Conservation (phyloP, 2,113 vertebrate species). For the Aspidoscelis tigris region DNA sequence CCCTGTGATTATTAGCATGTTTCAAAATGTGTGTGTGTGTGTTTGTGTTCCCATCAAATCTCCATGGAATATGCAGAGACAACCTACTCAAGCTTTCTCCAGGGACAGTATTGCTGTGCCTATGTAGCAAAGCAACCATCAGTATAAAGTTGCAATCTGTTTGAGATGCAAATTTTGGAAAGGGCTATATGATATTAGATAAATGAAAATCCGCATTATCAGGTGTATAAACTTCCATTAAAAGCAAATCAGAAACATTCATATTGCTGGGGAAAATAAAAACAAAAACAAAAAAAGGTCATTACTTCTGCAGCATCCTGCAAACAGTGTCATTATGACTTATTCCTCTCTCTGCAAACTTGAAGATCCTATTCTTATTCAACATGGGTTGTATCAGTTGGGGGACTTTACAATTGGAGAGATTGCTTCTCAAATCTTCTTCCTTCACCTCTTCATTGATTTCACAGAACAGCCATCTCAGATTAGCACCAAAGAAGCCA, state of each 20-base stretch:
- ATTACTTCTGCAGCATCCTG: neutral
- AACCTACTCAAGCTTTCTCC: too few relatives aligned
- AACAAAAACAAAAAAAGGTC: neutral
- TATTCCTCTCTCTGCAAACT: neutral
- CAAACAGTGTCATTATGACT: neutral
- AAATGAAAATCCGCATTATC: neutral
- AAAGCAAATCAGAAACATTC: neutral
- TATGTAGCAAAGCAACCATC: too few relatives aligned
- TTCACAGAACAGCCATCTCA: neutral
- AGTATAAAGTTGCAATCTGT: neutral
- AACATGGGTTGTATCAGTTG: neutral
- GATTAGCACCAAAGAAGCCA: neutral
- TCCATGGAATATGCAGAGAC: too few relatives aligned
- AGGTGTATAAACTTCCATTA: neutral
- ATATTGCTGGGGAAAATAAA: too few relatives aligned
- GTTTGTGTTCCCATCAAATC: too few relatives aligned
- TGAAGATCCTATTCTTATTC: neutral
- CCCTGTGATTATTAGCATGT: neutral
- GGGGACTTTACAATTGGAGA: constrained; percentile 1
- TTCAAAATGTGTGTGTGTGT: neutral
- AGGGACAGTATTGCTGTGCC: too few relatives aligned
- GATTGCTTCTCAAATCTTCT: constrained; percentile 7
- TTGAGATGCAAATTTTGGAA: neutral
- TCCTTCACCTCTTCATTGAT: neutral
- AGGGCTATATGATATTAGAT: neutral